Conservation (phyloP, 2,113 vertebrate genomes). For the Cheirogaleus medius region DNA sequence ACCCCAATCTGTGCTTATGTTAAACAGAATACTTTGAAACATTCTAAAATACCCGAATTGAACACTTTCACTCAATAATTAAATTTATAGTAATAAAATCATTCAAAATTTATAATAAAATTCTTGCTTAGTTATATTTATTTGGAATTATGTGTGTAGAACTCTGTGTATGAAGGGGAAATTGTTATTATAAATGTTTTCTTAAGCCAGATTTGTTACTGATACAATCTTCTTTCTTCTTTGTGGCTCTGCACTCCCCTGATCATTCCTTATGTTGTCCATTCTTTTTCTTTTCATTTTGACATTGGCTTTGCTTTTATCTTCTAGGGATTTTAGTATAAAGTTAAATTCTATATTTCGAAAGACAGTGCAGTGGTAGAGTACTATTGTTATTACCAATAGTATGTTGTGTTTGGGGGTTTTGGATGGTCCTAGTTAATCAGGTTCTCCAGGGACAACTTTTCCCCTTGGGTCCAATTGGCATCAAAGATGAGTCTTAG, state of each 20-base stretch:
- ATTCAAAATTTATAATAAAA: not conserved
- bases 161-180: not conserved
- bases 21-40: not conserved
- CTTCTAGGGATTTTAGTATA: not conserved
- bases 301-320: not conserved
- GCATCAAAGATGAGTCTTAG: not conserved
- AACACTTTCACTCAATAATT: not conserved
- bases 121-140: not conserved
- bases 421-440: not conserved
- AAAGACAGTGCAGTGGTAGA: not conserved
- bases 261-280: not conserved
- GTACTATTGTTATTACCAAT: not conserved
- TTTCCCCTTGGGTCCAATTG: not conserved
- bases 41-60: not conserved
- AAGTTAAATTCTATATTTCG: not conserved
- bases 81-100: not conserved
- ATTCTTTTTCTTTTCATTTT: not conserved
- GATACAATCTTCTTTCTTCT: not conserved
- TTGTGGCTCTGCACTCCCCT: not conserved
- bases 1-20: not conserved
- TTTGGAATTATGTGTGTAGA: not conserved
- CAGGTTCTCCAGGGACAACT: not conserved
- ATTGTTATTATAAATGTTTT: not conserved
- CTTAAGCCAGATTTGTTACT: not conserved
- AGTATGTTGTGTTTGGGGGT: not conserved